These are phyloP conservation scores for Baronia brevicornis DNA, from an alignment of 2,888 invertebrate genomes.

Conservation along the genomic window DNA sequence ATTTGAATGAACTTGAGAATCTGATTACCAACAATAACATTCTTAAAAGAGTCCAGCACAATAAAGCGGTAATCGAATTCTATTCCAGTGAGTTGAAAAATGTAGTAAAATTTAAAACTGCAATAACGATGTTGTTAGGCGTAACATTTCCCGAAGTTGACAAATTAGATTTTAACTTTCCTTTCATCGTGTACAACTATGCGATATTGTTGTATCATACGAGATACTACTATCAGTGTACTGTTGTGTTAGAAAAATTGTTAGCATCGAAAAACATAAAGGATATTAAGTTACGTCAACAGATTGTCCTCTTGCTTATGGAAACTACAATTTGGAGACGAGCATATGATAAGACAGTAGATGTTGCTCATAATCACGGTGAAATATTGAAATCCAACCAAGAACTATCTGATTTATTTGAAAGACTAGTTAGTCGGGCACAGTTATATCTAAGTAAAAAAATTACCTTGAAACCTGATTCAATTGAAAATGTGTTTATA, in stretches of 20 bases:
- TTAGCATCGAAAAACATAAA: slow-evolving; percentile 49
- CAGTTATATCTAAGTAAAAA: slow-evolving; percentile 48
- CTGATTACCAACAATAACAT: slow-evolving; percentile 75
- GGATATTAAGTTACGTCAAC: slow-evolving; percentile 51
- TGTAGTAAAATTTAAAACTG: slow-evolving; percentile 82
- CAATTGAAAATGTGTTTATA: slow-evolving; percentile 64
- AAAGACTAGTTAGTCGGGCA: slow-evolving; percentile 56
- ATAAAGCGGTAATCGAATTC: slow-evolving; percentile 89
- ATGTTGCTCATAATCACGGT: slow-evolving; percentile 50
- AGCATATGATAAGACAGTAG: slow-evolving; percentile 58
- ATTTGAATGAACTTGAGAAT: slow-evolving; percentile 79
- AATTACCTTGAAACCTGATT: slow-evolving; percentile 43
- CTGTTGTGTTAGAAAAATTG: slow-evolving; percentile 54
- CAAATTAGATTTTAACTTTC: slow-evolving; percentile 46
- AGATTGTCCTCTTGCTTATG: slow-evolving; percentile 50
- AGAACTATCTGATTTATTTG: slow-evolving; percentile 50
- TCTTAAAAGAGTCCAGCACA: slow-evolving; percentile 82
- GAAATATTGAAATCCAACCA: slow-evolving; percentile 47
- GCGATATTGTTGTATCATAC: slow-evolving; percentile 86
- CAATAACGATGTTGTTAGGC: slow-evolving; percentile 77
- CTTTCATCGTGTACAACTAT: slow-evolving; percentile 82
- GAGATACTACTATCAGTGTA: slow-evolving; percentile 82
- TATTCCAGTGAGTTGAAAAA: slow-evolving; percentile 83
- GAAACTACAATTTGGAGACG: slow-evolving; percentile 62
- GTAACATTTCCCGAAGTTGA: slow-evolving; percentile 63